These are phyloP conservation scores for Lophura nycthemera DNA, from an alignment of 2,113 vertebrate species.

Conservation along the genomic window DNA sequence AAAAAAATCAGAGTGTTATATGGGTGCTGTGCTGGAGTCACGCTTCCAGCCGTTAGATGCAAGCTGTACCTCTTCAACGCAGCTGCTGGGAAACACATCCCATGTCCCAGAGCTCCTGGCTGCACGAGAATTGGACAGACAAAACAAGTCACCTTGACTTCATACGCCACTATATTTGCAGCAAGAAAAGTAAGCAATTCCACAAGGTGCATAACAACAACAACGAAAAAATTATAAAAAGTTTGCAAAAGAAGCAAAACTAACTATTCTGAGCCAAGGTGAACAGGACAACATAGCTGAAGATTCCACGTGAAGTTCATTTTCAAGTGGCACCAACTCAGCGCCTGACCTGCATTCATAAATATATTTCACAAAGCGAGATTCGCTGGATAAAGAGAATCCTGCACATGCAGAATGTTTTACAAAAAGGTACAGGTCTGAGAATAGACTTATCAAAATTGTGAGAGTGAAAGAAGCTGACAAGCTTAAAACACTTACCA, in stretches of 20 bases:
- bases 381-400: not conserved
- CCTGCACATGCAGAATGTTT: not conserved
- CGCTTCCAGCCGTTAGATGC: not conserved
- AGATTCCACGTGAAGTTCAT: not conserved
- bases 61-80: not conserved
- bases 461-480: not conserved
- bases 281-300: not conserved
- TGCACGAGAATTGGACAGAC: rapidly evolving
- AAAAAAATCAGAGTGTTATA: not conserved
- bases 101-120: not conserved
- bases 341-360: not conserved
- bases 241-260: not conserved
- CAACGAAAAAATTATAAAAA: not conserved
- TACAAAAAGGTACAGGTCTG: not conserved
- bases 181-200: not conserved
- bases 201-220: not conserved
- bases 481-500: not conserved
- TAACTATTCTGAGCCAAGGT: not conserved
- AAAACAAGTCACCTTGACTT: not conserved
- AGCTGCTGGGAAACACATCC: not conserved
- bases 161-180: not conserved
- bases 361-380: not conserved
- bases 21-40: not conserved
- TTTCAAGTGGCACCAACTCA: not conserved
- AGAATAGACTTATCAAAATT: not conserved